phyloP scores from a whole-genome alignment of 1,140 invertebrate genomes.

The Pseudomyrmex sp. region DNA sequence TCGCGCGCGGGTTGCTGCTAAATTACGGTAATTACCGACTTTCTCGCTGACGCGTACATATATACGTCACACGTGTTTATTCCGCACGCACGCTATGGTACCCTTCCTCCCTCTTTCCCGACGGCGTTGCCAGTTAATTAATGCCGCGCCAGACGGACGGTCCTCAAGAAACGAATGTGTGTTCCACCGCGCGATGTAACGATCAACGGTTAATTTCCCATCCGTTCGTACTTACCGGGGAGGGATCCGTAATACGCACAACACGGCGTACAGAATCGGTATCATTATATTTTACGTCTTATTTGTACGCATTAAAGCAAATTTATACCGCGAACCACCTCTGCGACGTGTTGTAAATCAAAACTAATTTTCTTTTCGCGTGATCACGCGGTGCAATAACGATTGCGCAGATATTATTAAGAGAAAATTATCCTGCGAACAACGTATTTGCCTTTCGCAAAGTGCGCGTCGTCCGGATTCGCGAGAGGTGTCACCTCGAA shows the following conservation, averaged over 20 bases:
- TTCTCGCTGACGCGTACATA: constrained; percentile 39
- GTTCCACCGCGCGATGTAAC: neutral
- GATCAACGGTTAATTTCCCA: constrained; percentile 16
- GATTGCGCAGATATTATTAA: neutral
- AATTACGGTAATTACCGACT: constrained; percentile 52
- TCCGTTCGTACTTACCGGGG: neutral
- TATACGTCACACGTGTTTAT: constrained; percentile 27
- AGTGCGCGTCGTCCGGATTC: neutral
- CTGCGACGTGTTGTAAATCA: neutral
- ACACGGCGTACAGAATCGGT: neutral
- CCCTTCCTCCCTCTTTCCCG: neutral
- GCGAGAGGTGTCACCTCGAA: neutral
- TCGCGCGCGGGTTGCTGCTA: constrained; percentile 4
- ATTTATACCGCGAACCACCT: neutral
- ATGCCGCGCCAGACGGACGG: neutral
- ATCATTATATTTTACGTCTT: neutral
- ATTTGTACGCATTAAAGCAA: neutral
- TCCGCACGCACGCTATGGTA: neutral
- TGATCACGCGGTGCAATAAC: neutral
- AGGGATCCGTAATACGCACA: neutral
- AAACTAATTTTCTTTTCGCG: constrained; percentile 3
- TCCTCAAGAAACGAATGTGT: constrained; percentile 11
- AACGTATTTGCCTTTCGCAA: neutral
- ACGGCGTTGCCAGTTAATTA: constrained; percentile 30
- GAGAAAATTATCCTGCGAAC: neutral